A percentile compares a stretch with the other conserved stretches of the same genome.
phyloP scores from a whole-genome alignment of 2,888 invertebrate genomes.

The Mechanitis messenoides region DNA sequence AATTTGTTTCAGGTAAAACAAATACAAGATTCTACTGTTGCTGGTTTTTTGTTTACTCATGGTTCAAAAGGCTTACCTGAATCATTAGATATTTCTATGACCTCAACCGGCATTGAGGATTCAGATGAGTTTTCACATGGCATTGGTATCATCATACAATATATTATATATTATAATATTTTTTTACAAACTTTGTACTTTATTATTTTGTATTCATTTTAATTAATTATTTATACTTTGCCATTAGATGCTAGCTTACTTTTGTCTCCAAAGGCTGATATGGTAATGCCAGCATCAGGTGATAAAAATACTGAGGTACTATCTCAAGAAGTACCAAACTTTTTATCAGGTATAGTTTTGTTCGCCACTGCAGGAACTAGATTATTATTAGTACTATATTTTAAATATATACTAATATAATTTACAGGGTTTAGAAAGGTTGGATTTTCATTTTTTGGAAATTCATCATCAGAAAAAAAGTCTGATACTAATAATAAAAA shows the following conservation, averaged over 20 bases:
- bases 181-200: neutral
- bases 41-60: constrained; percentile 52
- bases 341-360: constrained; percentile 50
- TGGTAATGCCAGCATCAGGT: constrained; percentile 34
- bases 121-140: constrained; percentile 53
- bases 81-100: constrained; percentile 55
- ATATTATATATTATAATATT: neutral
- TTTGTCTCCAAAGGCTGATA: constrained; percentile 62
- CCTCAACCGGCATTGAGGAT: constrained; percentile 58
- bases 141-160: constrained; percentile 42
- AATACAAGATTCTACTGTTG: constrained; percentile 36
- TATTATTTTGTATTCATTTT: neutral
- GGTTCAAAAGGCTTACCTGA: constrained; percentile 50
- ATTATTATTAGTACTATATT: neutral
- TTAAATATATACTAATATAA: constrained; percentile 5
- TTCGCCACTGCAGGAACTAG: neutral
- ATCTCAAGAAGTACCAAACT: constrained; percentile 59
- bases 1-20: constrained; percentile 3
- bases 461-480: constrained; percentile 35
- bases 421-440: constrained; percentile 55
- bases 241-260: constrained; percentile 58
- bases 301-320: constrained; percentile 38
- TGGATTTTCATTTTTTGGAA: constrained; percentile 57
- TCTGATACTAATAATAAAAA: constrained; percentile 38
- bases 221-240: too few relatives aligned